Evolutionary conservation across 2,113 vertebrate genomes (phyloP).

Genomic region (Oreochromis tanganicae): DNA sequence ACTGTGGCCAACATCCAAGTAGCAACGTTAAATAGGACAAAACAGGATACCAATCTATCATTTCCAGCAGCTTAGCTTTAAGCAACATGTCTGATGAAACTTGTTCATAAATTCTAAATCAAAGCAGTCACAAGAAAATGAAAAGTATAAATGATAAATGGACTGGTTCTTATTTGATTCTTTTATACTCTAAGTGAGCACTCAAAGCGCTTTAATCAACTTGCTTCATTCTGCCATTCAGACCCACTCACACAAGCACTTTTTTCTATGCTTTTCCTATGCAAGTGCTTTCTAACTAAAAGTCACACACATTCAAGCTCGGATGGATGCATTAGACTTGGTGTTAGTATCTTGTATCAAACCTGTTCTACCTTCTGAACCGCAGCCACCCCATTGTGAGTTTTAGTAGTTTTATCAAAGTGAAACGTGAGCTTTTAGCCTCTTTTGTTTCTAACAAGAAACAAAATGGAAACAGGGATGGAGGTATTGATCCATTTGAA

Average conservation of each 20-base stretch:
- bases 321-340: accelerated
- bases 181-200: not conserved
- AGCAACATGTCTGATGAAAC: not conserved
- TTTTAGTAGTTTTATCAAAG: not conserved
- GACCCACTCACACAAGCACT: not conserved
- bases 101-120: not conserved
- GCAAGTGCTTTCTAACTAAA: not conserved
- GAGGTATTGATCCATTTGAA: not conserved
- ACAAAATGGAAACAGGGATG: not conserved
- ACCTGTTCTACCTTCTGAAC: not conserved
- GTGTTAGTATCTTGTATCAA: not conserved
- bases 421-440: not conserved
- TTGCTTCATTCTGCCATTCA: not conserved
- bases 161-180: not conserved
- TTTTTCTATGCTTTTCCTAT: not conserved
- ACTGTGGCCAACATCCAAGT: not conserved
- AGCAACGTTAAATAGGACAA: accelerated
- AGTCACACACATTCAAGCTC: not conserved
- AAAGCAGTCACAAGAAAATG: not conserved
- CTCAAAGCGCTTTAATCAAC: not conserved
- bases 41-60: not conserved
- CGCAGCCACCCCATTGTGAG: not conserved
- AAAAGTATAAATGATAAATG: not conserved
- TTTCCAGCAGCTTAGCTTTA: not conserved
- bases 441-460: accelerated